Conservation (phyloP, 2,113 vertebrate genomes). For the Pseudonaja textilis region DNA sequence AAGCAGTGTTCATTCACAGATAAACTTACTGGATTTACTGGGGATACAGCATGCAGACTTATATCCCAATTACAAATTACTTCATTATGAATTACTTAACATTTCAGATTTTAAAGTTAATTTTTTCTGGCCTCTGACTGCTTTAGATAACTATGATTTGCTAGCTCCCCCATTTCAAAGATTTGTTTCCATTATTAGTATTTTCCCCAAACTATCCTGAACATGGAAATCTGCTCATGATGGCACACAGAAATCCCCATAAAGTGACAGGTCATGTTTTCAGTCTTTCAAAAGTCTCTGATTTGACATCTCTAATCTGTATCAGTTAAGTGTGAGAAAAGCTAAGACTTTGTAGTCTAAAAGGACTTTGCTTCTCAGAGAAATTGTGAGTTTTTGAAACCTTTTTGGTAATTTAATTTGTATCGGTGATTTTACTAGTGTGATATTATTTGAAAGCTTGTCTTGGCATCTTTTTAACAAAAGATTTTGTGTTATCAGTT, state of each 20-base stretch:
- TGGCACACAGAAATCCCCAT: neutral
- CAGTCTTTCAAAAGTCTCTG: neutral
- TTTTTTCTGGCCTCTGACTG: neutral
- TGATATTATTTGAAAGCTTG: neutral
- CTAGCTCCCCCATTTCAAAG: neutral
- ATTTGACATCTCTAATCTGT: neutral
- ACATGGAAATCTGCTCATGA: neutral
- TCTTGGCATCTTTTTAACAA: neutral
- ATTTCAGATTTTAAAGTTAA: neutral
- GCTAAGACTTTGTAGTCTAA: neutral
- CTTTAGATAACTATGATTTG: neutral
- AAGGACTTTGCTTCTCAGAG: neutral
- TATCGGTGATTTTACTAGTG: neutral
- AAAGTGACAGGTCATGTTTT: neutral
- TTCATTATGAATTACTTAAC: neutral
- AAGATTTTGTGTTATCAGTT: no score
- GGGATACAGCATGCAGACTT: neutral
- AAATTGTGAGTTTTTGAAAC: neutral
- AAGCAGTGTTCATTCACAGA: neutral
- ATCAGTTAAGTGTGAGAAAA: neutral
- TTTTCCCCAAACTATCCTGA: rapidly evolving
- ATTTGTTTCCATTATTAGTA: neutral
- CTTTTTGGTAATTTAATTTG: neutral
- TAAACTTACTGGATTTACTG: neutral
- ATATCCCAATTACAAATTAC: neutral